Base-by-base conservation (phyloP, 2,113 vertebrate genomes). In the Neodon shergylaensis region DNA sequence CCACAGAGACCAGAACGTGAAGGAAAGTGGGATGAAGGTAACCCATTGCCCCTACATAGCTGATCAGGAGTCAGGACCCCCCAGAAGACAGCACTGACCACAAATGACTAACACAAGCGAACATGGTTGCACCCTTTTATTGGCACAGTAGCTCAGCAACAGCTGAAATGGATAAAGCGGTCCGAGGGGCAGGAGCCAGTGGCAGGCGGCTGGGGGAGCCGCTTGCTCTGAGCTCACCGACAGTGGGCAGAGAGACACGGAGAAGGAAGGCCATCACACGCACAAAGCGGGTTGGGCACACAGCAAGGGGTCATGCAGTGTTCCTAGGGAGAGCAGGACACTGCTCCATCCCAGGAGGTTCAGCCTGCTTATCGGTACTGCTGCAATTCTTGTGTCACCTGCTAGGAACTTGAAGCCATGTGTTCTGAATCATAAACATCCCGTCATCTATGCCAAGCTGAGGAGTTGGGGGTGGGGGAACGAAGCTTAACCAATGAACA, bases 91-190 rank as follows among this genome's bases (percentile, higher is more conserved):
- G 1, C 10, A 5, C 61, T 28, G 12, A 3, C 78, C 36, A 44
- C 61, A 73, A 70, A 47, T 11, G 65, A 63, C 79, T 0, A 24
- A 61, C 63, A 44, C 44, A 28, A 19, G 0, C 42, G 90, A 26
- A n/a, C 52, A 42, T 6, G 1, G 63, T 72, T 68, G 96, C 63
- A 96, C 66, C 42, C 88, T 97, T 97, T 95, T 97, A 98, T 94
- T 97, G 97, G 95, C 79, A 97, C 94, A 95, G 74, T n/a, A 87
- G 73, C 90, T 85, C 98, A 97, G 92, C 90, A 95, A 96, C 95
- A 93, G 92, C 88, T 94, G 91, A 39, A 93, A 76, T 74, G 97
- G 76, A 61, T 93, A 65, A 91, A 28, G 89, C 70, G 33, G 90
- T 96, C 82, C 42, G 49, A 94, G 94, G 7, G 96, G 97, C 63